These are phyloP conservation scores for Ceramica pisi DNA, from an alignment of 2,888 invertebrate genomes.

Conservation along the genomic window DNA sequence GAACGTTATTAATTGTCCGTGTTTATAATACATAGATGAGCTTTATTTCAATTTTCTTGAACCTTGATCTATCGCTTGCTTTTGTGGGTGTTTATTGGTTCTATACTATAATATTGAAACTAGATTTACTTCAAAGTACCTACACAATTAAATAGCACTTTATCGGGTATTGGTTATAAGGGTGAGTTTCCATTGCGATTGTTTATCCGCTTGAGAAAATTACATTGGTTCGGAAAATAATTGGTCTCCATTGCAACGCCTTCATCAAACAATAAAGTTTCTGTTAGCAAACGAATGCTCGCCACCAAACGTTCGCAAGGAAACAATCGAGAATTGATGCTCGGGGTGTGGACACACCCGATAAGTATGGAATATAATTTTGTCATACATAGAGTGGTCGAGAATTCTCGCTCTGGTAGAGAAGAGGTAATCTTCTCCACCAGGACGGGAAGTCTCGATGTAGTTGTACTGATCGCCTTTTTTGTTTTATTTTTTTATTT, in stretches of 20 bases:
- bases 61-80: not conserved
- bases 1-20: not conserved
- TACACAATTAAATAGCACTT: constrained; percentile 8
- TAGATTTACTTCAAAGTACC: not conserved
- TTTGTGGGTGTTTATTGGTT: constrained; percentile 10
- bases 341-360: not conserved
- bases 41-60: constrained; percentile 6
- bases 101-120: constrained; percentile 3
- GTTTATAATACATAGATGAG: not conserved
- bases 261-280: not conserved
- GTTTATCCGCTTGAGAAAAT: not conserved
- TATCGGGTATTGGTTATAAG: constrained; percentile 11
- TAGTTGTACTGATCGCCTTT: too few species aligned
- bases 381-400: not conserved
- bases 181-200: not conserved
- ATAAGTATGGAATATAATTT: not conserved
- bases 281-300: not conserved
- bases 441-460: not conserved
- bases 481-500: too few species aligned
- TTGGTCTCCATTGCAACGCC: not conserved
- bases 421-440: not conserved
- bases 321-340: not conserved
- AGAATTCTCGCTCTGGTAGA: too few species aligned
- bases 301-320: not conserved
- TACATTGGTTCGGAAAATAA: not conserved